phyloP scores from a whole-genome alignment of 2,113 vertebrate genomes.

The Brienomyrus brachyistius region DNA sequence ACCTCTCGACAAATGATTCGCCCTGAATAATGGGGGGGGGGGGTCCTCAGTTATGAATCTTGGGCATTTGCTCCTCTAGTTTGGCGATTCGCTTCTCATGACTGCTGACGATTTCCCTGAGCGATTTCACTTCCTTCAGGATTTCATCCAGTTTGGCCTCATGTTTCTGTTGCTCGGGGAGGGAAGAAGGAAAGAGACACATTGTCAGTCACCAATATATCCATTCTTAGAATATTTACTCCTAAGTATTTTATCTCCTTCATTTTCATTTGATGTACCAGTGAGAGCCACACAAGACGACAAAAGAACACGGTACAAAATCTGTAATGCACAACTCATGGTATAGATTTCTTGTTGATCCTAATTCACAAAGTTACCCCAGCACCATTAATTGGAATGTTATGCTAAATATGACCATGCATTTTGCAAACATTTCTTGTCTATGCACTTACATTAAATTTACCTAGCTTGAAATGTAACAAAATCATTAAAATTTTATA shows the following conservation, averaged over 20 bases:
- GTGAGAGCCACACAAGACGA: neutral
- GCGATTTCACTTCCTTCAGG: slow-evolving; percentile 87
- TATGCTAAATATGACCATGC: neutral
- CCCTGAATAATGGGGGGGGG: slow-evolving; percentile 48
- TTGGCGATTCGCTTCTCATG: slow-evolving; percentile 90
- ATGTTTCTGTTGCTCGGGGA: slow-evolving; percentile 63
- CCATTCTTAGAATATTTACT: neutral
- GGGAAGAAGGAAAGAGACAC: neutral
- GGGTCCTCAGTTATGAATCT: slow-evolving; percentile 72
- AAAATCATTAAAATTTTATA: neutral
- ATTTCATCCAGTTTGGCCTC: slow-evolving; percentile 92
- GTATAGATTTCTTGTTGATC: neutral
- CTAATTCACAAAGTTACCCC: neutral
- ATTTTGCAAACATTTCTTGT: neutral
- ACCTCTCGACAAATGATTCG: slow-evolving; percentile 50
- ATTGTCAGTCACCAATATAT: neutral
- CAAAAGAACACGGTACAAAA: neutral
- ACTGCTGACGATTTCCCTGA: slow-evolving; percentile 85
- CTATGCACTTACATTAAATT: neutral
- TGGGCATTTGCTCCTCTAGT: slow-evolving; percentile 90
- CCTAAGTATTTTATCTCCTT: neutral
- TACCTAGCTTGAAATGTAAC: neutral
- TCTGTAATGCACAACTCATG: neutral
- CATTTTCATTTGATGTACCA: neutral
- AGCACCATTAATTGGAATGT: neutral